Percentiles rank a stretch among this genome's conserved stretches.
These are phyloP conservation scores for Catharus fuscescens DNA, from an alignment of 2,113 vertebrate species.

Conservation along the genomic window DNA sequence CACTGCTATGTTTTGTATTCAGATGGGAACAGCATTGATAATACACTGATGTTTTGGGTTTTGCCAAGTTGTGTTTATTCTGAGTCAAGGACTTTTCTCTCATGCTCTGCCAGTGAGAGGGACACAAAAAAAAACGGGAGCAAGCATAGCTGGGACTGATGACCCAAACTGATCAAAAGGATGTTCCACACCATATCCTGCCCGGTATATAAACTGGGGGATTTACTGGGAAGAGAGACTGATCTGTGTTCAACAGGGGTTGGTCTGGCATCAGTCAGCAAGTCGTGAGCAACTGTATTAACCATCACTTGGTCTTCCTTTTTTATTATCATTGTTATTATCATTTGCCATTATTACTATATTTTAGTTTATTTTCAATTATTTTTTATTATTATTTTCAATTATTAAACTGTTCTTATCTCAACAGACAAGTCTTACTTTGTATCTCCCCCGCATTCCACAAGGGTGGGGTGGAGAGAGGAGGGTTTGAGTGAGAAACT, in stretches of 20 bases:
- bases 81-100: neutral
- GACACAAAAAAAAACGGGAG: neutral
- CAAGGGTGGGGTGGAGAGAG: neutral
- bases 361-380: neutral
- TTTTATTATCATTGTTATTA: neutral
- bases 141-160: neutral
- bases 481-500: accelerated
- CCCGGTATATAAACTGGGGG: neutral
- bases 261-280: neutral
- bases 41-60: neutral
- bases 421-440: neutral
- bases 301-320: neutral
- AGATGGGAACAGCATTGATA: neutral
- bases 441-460: neutral
- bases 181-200: neutral
- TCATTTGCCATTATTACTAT: neutral
- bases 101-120: neutral
- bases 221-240: neutral
- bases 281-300: neutral
- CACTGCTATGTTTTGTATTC: neutral
- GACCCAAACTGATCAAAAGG: neutral
- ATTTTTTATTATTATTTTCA: neutral
- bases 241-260: accelerated
- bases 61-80: neutral
- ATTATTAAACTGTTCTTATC: neutral